Base-by-base conservation (phyloP, 2,113 vertebrate species). In the Diglossa brunneiventris region DNA sequence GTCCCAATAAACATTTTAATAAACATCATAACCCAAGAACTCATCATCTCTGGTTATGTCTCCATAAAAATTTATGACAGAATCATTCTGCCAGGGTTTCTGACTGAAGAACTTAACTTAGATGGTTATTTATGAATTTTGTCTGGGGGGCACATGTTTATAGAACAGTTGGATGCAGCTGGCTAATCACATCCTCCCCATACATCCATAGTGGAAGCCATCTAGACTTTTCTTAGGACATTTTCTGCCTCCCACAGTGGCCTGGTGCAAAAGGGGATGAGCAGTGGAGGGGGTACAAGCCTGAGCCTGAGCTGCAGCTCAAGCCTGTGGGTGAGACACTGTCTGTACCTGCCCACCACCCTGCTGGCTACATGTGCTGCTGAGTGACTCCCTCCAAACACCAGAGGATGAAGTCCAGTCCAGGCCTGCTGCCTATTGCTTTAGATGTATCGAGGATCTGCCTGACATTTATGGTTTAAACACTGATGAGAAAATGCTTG, bases 1-100 rank as follows among this genome's bases (percentile, higher is more conserved):
- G 87, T 96, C 96, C 88, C 96, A 97, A 95, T 97, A 97, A 97
- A 96, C 90, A 96, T 93, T 98, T 97, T 96, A 98, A 98, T 97
- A 97, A 97, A 95, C 85, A 97, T 92, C 78, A 93, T 76, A 97
- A 82, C 83, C 87, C 90, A 83, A 95, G 92, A 97, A 94, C 82
- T 96, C 90, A 97, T 97, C 90, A 97, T 70, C 82, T 91, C 78
- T 42, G 30, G 52, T 93, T 96, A 94, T 96, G 24, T 83, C 73
- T 96, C 87, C 93, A 94, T 95, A 96, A 97, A 97, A 97, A 91
- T 89, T 89, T 91, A 96, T 91, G 63, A 77, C 89, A 92, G 62
- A 74, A 87, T 90, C 74, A 86, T 89, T 92, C 62, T 94, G 41
- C 66, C 56, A 61, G 92, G 26, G 80, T 41, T 92, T 90, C 89